Conservation (phyloP, 2,113 vertebrate genomes). For the Plecturocebus donacophilus region DNA sequence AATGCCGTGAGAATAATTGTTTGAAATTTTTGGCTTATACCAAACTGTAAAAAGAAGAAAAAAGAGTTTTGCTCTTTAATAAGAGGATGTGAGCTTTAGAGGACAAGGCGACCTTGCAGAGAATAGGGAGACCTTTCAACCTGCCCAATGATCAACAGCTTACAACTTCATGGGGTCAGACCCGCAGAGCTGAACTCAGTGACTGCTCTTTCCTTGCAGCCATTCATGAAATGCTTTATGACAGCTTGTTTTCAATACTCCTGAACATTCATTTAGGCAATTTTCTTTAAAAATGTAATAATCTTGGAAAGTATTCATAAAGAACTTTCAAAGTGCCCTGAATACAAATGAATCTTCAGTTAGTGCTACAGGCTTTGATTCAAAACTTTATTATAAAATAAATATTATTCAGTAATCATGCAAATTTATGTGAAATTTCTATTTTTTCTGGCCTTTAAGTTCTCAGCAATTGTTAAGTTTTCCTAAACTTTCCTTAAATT, state of each 20-base stretch:
- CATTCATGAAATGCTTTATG: neutral
- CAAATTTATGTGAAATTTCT: neutral
- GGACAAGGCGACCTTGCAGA: neutral
- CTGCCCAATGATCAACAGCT: neutral
- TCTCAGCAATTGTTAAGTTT: neutral
- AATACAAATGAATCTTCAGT: neutral
- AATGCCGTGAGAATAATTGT: neutral
- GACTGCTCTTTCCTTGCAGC: neutral
- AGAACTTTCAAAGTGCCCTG: neutral
- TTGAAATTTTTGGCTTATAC: neutral
- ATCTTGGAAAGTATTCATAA: neutral
- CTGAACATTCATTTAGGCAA: neutral
- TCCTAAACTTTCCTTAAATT: neutral
- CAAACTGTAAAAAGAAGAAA: neutral
- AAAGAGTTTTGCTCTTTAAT: neutral
- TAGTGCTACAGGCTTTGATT: neutral
- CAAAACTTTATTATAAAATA: neutral
- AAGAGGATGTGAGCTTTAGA: neutral
- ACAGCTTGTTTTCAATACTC: neutral
- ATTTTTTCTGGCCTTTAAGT: neutral
- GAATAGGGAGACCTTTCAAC: neutral
- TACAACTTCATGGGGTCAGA: neutral
- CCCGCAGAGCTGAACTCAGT: neutral
- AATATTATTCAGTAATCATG: neutral
- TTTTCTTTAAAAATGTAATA: neutral